Evolutionary conservation across 2,113 vertebrate genomes (phyloP).

Genomic region (Ornithorhynchus anatinus): DNA sequence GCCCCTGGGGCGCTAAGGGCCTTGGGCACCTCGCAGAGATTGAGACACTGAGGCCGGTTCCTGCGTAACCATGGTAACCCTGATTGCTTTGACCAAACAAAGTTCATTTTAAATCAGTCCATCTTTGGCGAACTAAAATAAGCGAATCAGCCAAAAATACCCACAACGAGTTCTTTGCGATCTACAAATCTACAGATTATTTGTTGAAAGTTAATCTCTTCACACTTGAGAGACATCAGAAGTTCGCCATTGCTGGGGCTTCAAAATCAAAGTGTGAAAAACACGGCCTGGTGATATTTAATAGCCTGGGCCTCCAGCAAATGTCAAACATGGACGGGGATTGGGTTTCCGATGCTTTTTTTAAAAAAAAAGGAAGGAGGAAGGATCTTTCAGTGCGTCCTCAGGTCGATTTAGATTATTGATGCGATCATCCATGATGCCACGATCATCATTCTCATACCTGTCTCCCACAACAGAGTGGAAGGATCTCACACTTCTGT

Average conservation of each 20-base stretch:
- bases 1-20: neutral
- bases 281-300: neutral
- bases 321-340: neutral
- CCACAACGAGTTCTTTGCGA: conserved; percentile 34
- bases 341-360: neutral
- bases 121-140: conserved; percentile 19
- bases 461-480: neutral
- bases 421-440: too few species aligned
- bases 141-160: conserved; percentile 40
- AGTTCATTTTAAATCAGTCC: conserved; percentile 16
- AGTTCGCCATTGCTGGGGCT: neutral
- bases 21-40: neutral
- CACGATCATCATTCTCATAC: too few species aligned
- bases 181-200: too few species aligned
- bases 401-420: neutral
- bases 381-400: neutral
- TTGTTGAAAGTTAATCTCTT: too few species aligned
- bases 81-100: conserved; percentile 19
- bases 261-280: neutral
- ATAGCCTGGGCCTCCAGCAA: neutral
- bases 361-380: neutral
- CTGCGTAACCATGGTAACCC: conserved; percentile 22
- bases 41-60: fast-evolving
- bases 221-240: too few species aligned
- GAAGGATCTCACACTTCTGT: too few species aligned